These are phyloP conservation scores for Apistogramma diplotaenia DNA, from an alignment of 2,113 vertebrate species.

Conservation along the genomic window DNA sequence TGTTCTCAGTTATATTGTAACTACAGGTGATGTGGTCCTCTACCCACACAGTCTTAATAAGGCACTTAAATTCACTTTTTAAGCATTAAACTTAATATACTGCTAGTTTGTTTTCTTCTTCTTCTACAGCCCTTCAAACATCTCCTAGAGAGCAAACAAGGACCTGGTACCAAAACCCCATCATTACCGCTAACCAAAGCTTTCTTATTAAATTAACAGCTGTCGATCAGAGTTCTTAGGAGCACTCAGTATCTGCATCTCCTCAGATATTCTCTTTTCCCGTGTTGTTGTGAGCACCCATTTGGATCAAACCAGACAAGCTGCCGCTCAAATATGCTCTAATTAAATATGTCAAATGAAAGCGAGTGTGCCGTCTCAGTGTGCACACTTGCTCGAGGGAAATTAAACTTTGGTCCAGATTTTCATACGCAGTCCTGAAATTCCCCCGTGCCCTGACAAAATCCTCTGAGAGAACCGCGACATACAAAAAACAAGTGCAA, in stretches of 20 bases:
- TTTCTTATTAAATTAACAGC: not conserved
- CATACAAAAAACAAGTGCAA: conserved; percentile 70
- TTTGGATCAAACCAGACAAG: not conserved
- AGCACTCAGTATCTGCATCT: not conserved
- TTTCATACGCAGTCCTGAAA: conserved; percentile 48
- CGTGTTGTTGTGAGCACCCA: not conserved
- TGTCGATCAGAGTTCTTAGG: not conserved
- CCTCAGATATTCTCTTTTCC: not conserved
- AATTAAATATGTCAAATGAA: not conserved
- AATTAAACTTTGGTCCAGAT: conserved; percentile 75
- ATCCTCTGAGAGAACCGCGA: conserved; percentile 30
- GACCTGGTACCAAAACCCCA: not conserved
- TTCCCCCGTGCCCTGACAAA: not conserved
- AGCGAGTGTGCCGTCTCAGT: not conserved
- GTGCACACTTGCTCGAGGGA: not conserved
- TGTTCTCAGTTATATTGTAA: not conserved
- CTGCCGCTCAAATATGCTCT: not conserved
- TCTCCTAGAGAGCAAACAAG: not conserved
- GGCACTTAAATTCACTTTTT: not conserved
- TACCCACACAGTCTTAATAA: not conserved
- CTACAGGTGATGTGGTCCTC: not conserved
- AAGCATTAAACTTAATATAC: conserved; percentile 15
- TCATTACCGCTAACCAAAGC: not conserved
- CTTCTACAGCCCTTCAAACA: not conserved
- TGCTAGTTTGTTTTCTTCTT: not conserved